Evolutionary conservation across 2,888 invertebrate genomes (phyloP).

Genomic region (Agrilus cyanescens): DNA sequence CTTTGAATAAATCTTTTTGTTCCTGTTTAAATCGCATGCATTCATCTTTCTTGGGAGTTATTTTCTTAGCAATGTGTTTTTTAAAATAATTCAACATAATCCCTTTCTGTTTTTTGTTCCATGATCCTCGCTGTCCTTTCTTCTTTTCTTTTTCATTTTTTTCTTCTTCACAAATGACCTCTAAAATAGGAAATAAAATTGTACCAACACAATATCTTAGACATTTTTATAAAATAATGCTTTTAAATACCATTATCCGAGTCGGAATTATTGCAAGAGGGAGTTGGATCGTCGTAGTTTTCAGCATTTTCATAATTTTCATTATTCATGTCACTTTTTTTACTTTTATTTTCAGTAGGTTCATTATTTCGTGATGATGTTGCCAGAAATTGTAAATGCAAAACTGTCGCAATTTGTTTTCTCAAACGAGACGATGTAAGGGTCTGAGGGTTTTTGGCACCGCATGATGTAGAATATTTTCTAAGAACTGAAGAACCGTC

Average conservation of each 20-base stretch:
- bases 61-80: slow-evolving; percentile 9
- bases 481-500: slow-evolving; percentile 14
- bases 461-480: slow-evolving; percentile 15
- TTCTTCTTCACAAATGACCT: background rate
- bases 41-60: slow-evolving; percentile 10
- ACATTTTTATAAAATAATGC: too few species aligned
- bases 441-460: slow-evolving; percentile 14
- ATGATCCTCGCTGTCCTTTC: slow-evolving; percentile 2
- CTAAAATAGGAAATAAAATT: too few species aligned
- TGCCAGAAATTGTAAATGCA: slow-evolving; percentile 8
- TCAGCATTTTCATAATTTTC: too few species aligned
- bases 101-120: slow-evolving; percentile 6
- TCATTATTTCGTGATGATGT: too few species aligned
- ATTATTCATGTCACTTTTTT: too few species aligned
- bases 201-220: too few species aligned
- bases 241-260: too few species aligned
- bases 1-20: slow-evolving; percentile 6
- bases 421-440: slow-evolving; percentile 16
- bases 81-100: slow-evolving; percentile 8
- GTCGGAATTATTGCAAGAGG: too few species aligned
- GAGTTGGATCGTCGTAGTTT: too few species aligned
- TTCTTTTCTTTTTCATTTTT: slow-evolving; percentile 1
- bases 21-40: slow-evolving; percentile 5
- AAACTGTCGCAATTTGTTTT: slow-evolving; percentile 19
- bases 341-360: too few species aligned